phyloP scores from a whole-genome alignment of 2,113 vertebrate species.

The Xenus cinereus region DNA sequence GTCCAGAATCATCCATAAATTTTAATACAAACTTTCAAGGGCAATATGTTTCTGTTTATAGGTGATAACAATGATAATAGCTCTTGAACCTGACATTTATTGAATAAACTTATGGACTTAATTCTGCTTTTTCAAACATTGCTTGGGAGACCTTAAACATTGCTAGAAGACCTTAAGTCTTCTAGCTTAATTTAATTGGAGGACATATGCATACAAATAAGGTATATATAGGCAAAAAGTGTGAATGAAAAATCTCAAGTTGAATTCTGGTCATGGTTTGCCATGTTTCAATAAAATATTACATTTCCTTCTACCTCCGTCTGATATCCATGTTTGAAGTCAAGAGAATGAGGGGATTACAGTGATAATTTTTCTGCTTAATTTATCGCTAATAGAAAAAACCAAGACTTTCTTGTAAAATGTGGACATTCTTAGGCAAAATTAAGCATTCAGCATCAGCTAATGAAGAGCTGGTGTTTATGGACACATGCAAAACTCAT shows the following conservation, averaged over 20 bases:
- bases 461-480: background rate
- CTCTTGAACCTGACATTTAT: background rate
- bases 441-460: background rate
- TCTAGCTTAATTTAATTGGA: background rate
- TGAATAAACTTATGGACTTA: background rate
- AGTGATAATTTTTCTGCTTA: background rate
- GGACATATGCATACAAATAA: background rate
- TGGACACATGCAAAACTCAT: rapidly evolving
- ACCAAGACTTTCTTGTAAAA: background rate
- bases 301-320: background rate
- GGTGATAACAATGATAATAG: background rate
- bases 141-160: too few relatives aligned
- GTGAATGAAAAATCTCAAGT: background rate
- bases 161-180: background rate
- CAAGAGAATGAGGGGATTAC: background rate
- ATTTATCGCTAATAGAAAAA: background rate
- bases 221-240: rapidly evolving
- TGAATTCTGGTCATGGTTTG: background rate
- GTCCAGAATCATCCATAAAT: background rate
- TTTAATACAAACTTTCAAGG: background rate
- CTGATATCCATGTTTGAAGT: background rate
- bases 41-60: background rate
- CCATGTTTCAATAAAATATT: background rate
- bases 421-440: background rate
- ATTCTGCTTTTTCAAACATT: too few relatives aligned